Base-by-base conservation (phyloP, 2,888 invertebrate species). In the Gasteruption jaculator region DNA sequence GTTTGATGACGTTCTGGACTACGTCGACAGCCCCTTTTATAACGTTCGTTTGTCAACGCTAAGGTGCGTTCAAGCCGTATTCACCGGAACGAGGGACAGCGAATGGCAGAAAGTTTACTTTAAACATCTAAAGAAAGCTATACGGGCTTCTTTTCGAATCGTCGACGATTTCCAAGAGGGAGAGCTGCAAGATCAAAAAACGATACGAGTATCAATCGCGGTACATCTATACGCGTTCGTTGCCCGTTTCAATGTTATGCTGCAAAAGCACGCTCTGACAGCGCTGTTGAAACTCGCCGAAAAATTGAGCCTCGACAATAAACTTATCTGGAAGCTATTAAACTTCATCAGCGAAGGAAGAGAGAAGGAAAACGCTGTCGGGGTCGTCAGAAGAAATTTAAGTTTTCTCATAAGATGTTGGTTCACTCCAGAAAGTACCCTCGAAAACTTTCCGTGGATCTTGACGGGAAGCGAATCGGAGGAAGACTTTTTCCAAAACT, bases 181-280 rank as follows among this genome's bases (percentile, higher is more conserved):
- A 27, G 39, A 49, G 21, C 40, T 44, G 12, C 6, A 22, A 25
- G 82, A 83, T 55, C 83, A 85, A 65, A 70, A 71, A 2, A 67
- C 71, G 1, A 80, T 79, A 46, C 72, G 80, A 57, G 77, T 78
- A 1, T 68, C 76, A 0, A 78, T 79, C 26, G 74, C 79, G 5
- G 65, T 84, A 12, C 77, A 82, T 34, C 73, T 74, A 20, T 74
- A 79, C 46, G 71, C 74, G 11, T 71, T 76, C 8, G 58, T 83
- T 4, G 75, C 79, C 18, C 72, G 75, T n/a, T 68, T 73, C 3
- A 79, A 74, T 52, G 73, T 73, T 7, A 32, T 49, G 24, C 50
- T 77, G 52, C 69, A 78, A 27, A 76, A 76, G 48, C 73, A 72
- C 50, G 74, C 79, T 29, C 58, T 85, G 2, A 72, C 75, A 38